These are phyloP conservation scores for Drosophila santomea DNA, from an alignment of 1,140 invertebrate species.

Conservation along the genomic window DNA sequence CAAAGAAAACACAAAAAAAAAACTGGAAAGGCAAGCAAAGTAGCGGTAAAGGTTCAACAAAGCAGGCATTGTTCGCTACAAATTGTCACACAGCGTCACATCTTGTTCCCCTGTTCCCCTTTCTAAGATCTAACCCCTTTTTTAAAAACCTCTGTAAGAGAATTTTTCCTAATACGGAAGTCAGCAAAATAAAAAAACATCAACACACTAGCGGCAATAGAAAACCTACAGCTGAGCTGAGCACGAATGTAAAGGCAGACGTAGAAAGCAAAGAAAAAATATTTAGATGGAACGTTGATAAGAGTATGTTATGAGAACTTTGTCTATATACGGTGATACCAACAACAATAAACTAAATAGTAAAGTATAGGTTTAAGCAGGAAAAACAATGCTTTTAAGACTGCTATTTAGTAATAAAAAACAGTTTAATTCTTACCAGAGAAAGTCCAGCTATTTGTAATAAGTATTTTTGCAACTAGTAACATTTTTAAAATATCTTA, in stretches of 20 bases:
- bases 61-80: slow-evolving; percentile 59
- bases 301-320: slow-evolving; percentile 33
- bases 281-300: slow-evolving; percentile 34
- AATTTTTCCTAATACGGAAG: slow-evolving; percentile 33
- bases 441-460: too few relatives aligned
- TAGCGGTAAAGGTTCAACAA: slow-evolving; percentile 42
- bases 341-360: too few relatives aligned
- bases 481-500: not conserved
- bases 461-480: too few relatives aligned
- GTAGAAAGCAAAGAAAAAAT: slow-evolving; percentile 17
- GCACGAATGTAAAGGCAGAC: slow-evolving; percentile 13
- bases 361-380: too few relatives aligned
- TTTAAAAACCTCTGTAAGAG: slow-evolving; percentile 26
- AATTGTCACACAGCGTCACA: slow-evolving; percentile 63
- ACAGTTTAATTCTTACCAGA: too few relatives aligned
- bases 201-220: not conserved
- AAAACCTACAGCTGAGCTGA: slow-evolving; percentile 3
- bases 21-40: slow-evolving; percentile 12
- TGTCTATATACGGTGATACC: not conserved
- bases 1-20: not conserved
- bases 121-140: not conserved
- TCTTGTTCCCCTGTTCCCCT: slow-evolving; percentile 14
- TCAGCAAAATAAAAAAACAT: slow-evolving; percentile 1
- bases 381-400: too few relatives aligned
- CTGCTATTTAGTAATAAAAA: too few relatives aligned